These are phyloP conservation scores for Eucidaris tribuloides DNA, from an alignment of 35 echinoderm and acorn worm species.

Conservation along the genomic window DNA sequence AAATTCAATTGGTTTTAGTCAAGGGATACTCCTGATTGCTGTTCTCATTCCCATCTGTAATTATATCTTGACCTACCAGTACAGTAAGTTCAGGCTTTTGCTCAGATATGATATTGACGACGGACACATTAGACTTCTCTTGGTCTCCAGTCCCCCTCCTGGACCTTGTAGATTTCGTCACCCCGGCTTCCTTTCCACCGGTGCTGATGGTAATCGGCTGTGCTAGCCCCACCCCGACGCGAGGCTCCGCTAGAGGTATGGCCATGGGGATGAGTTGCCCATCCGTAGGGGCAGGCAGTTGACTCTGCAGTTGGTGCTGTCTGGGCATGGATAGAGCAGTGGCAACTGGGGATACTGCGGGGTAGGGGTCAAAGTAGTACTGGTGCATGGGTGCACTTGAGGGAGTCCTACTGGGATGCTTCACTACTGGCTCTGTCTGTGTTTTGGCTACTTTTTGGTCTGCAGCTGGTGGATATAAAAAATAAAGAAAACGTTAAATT, in stretches of 20 bases:
- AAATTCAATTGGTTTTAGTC: too few relatives aligned
- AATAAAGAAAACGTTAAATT: too few relatives aligned
- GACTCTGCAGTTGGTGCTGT: too few relatives aligned
- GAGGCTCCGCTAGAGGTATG: constrained; percentile 69
- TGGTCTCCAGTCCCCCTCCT: too few relatives aligned
- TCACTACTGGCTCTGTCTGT: constrained; percentile 8
- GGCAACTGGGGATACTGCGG: neutral
- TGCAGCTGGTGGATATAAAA: neutral
- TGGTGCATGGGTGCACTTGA: neutral
- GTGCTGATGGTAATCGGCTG: constrained; percentile 69
- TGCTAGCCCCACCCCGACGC: constrained; percentile 54
- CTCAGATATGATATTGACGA: constrained; percentile 57
- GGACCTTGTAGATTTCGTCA: neutral
- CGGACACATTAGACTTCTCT: constrained; percentile 62
- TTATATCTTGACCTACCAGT: neutral
- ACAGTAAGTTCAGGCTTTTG: neutral
- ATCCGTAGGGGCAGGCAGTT: constrained; percentile 39
- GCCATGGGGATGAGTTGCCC: constrained; percentile 84
- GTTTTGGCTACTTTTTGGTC: constrained; percentile 58
- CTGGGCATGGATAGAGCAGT: neutral
- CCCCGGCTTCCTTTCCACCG: constrained; percentile 14
- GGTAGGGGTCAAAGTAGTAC: constrained; percentile 59
- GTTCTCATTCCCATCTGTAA: too few relatives aligned
- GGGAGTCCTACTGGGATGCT: neutral
- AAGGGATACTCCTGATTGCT: too few relatives aligned